Conservation (phyloP, 2,113 vertebrate genomes). For the Candoia aspera region DNA sequence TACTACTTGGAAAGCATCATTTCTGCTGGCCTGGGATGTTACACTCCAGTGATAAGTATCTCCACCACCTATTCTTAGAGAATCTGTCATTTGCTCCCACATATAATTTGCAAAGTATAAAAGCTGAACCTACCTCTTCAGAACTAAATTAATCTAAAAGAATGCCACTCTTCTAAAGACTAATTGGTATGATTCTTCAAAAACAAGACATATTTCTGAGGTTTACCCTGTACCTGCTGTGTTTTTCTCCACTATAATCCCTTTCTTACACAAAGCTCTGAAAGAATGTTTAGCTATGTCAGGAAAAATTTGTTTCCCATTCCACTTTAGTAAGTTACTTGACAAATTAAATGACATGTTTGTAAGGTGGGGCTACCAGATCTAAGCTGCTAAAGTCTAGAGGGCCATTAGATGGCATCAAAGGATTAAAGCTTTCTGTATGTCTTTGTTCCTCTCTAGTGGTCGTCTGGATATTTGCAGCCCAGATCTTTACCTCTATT, state of each 20-base stretch:
- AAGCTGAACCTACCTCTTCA: background rate
- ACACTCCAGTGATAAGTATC: background rate
- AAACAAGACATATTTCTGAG: background rate
- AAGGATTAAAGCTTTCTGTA: background rate
- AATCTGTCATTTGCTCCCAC: no score
- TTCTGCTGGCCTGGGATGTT: background rate
- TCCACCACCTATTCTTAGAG: background rate
- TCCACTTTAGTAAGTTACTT: background rate
- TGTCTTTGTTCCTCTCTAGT: background rate
- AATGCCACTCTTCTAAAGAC: background rate
- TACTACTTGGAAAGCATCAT: background rate
- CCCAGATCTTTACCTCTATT: background rate
- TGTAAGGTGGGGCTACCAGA: background rate
- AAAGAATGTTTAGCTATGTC: background rate
- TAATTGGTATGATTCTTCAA: background rate
- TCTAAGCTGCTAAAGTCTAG: background rate
- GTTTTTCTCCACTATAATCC: background rate
- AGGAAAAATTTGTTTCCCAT: background rate
- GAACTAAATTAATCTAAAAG: background rate
- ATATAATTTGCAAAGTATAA: background rate
- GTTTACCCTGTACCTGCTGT: background rate
- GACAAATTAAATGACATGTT: constrained; percentile 20
- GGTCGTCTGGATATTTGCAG: background rate
- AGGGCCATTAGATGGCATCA: background rate
- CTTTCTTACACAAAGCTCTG: background rate